Evolutionary conservation across 2,888 invertebrate species (phyloP).

Genomic region (Ditylenchus weischeri): DNA sequence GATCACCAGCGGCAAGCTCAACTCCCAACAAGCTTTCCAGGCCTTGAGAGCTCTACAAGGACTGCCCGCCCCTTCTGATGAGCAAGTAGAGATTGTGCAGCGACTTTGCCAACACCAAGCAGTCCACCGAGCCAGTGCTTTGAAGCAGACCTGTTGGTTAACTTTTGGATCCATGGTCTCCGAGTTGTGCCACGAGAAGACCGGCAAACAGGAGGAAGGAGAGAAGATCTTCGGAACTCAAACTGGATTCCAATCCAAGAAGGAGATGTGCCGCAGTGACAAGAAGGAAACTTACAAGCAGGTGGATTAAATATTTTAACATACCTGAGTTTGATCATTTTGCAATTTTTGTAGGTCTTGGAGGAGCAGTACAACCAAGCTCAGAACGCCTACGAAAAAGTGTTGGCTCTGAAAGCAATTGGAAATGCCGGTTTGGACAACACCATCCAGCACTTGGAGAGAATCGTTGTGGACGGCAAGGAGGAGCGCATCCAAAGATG

Average conservation of each 20-base stretch:
- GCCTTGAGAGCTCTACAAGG: slow-evolving; percentile 9
- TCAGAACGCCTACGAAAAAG: slow-evolving; percentile 3
- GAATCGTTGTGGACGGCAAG: slow-evolving; percentile 45
- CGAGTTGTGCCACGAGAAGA: slow-evolving; percentile 44
- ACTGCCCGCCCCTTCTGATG: slow-evolving; percentile 28
- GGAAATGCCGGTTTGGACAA: slow-evolving; percentile 34
- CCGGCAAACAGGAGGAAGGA: neutral
- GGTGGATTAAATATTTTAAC: too few species aligned
- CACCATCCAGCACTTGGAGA: slow-evolving; percentile 45
- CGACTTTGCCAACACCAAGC: slow-evolving; percentile 31
- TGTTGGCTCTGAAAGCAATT: too few species aligned
- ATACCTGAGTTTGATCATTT: too few species aligned
- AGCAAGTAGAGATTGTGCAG: slow-evolving; percentile 4
- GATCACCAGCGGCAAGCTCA: slow-evolving; percentile 29
- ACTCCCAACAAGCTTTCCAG: slow-evolving; percentile 14
- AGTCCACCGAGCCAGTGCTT: slow-evolving; percentile 36
- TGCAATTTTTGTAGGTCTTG: neutral
- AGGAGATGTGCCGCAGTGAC: too few species aligned
- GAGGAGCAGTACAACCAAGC: slow-evolving; percentile 3
- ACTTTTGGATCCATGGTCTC: slow-evolving; percentile 37
- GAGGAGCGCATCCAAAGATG: slow-evolving; percentile 39
- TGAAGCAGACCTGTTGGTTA: slow-evolving; percentile 43
- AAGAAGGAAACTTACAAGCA: too few species aligned
- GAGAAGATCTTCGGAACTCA: too few species aligned
- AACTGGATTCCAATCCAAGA: too few species aligned